Evolutionary conservation across 2,113 vertebrate genomes (phyloP).

Genomic region (Okapia johnstoni): DNA sequence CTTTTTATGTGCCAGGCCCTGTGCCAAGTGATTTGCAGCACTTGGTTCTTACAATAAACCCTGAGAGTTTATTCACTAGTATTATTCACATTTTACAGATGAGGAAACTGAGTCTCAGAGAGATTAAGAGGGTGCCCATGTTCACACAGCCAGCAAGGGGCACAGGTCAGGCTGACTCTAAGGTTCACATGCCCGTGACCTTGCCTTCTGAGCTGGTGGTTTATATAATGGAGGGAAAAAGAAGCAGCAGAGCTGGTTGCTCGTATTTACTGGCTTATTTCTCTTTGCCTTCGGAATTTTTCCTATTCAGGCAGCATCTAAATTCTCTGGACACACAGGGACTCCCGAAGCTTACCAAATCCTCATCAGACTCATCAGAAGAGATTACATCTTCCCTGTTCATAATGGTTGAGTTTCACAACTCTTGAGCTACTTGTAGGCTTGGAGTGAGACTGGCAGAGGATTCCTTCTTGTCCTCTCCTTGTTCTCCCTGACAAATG

Average conservation of each 20-base stretch:
- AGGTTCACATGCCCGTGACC: not conserved
- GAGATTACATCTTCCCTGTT: no score
- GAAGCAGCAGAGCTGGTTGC: not conserved
- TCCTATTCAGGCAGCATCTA: not conserved
- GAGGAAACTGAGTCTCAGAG: not conserved
- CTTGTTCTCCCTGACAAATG: not conserved
- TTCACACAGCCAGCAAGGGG: not conserved
- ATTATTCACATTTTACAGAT: not conserved
- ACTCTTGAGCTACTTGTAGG: not conserved
- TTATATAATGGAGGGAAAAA: not conserved
- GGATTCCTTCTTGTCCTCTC: not conserved
- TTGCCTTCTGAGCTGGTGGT: not conserved
- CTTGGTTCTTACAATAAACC: not conserved
- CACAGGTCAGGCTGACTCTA: not conserved
- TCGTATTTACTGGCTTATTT: not conserved
- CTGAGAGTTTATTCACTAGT: not conserved
- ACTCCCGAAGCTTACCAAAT: not conserved
- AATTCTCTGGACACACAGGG: not conserved
- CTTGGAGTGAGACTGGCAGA: rapidly evolving
- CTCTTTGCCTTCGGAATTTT: not conserved
- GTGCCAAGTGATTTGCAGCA: not conserved
- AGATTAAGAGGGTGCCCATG: not conserved
- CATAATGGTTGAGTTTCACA: not conserved
- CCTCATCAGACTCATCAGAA: not conserved
- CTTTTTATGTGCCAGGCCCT: not conserved